Conservation (phyloP, 2,888 invertebrate genomes). For the Tachina grossa region DNA sequence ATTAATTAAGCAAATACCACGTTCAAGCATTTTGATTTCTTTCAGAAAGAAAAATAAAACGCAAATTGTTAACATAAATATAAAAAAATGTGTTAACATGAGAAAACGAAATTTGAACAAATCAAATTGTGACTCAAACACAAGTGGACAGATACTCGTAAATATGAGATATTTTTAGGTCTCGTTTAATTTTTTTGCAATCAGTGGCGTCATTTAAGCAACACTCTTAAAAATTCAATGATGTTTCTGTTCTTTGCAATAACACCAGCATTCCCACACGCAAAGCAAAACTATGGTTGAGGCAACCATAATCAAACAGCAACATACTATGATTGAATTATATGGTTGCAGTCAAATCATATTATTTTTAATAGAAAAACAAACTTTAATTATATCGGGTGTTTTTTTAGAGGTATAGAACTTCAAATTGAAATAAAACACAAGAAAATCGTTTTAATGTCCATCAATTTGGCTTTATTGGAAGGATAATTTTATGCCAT, state of each 20-base stretch:
- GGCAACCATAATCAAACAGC: too few species aligned
- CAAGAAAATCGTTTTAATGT: too few species aligned
- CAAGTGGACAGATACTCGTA: not conserved
- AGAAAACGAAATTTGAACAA: conserved; percentile 41
- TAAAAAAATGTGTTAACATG: conserved; percentile 53
- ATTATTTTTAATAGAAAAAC: too few species aligned
- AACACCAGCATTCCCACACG: too few species aligned
- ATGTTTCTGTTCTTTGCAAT: not conserved
- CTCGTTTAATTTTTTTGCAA: not conserved
- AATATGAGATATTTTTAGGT: conserved; percentile 1
- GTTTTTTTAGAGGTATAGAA: too few species aligned
- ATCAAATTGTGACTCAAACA: conserved; percentile 22
- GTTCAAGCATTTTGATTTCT: conserved; percentile 42
- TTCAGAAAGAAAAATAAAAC: not conserved
- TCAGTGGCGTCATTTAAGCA: conserved; percentile 34
- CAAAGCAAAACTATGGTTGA: too few species aligned
- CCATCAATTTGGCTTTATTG: too few species aligned
- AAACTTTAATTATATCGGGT: too few species aligned
- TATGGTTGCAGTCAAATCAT: too few species aligned
- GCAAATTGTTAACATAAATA: conserved; percentile 42
- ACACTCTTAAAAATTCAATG: conserved; percentile 14
- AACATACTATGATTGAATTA: too few species aligned
- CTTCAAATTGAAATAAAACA: too few species aligned
- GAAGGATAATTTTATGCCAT: too few species aligned
- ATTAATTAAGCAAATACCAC: conserved; percentile 61